Evolutionary conservation across 2,797 vertebrate species (phyloP), one percentile per base, ranked within the genome.

Genomic region (Muscicapa comitata): DNA sequence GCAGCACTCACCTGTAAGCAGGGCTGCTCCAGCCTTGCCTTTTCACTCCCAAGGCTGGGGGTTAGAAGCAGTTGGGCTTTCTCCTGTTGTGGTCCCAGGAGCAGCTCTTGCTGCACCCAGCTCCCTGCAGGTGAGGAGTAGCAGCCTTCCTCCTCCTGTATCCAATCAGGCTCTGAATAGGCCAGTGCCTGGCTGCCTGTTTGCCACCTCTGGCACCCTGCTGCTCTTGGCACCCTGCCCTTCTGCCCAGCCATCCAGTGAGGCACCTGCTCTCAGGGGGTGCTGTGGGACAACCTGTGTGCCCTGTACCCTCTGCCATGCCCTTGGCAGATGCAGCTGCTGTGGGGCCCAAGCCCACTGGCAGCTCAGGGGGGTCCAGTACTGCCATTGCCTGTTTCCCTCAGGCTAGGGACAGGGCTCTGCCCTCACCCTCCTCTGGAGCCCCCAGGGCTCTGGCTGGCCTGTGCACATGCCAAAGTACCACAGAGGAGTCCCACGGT

Each of bases 251-350:
- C 66, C 33, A 26, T 26, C 37, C 24, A 5, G 18, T 3, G 29
- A 76, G 42, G 62, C 70, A 45, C 28, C 29, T 8, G 2, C 33
- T 29, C 11, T 33, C 1, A 0, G 42, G 40, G 48, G 48, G 7
- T 85, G 81, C 58, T n/a, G 40, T 38, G 37, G 45, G 51, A 58
- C 25, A 74, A 3, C 42, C 28, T 12, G 53, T 61, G 38, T 76
- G 67, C 51, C 58, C 48, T 9, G 11, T 70, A 62, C 51, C 54
- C 43, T 9, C 7, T 70, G 72, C 58, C 0, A 0, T 1, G 3
- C 58, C 45, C 42, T 3, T 24, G 13, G 9, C 40, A 12, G 62
- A 20, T 25, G 21, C 18, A 75, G 62, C 42, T 33, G 8, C 59
- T 24, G 10, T n/a, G n/a, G 59, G 18, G 68, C 33, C n/a, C 15